Conservation (phyloP, 2,888 invertebrate genomes). For the Coenonympha arcania region DNA sequence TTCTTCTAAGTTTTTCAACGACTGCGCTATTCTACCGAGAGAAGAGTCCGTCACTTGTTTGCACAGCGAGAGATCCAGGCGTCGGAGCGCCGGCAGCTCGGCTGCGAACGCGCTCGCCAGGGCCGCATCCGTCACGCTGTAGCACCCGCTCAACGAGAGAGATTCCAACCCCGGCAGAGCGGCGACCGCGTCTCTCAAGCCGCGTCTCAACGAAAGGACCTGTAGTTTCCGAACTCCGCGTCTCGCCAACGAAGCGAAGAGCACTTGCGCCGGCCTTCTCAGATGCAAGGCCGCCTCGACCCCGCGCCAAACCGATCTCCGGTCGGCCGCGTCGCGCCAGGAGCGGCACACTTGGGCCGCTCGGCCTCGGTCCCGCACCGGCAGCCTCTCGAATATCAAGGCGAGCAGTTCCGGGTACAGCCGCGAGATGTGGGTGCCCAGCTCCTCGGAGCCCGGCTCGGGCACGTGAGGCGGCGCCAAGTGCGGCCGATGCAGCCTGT, state of each 20-base stretch:
- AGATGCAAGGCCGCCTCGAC: conserved; percentile 94
- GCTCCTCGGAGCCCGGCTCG: conserved; percentile 66
- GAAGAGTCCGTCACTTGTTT: conserved; percentile 96
- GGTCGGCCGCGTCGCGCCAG: conserved; percentile 95
- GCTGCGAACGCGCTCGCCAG: conserved; percentile 86
- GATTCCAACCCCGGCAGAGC: conserved; percentile 90
- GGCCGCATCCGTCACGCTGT: conserved; percentile 90
- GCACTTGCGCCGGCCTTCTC: conserved; percentile 84
- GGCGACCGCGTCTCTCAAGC: conserved; percentile 87
- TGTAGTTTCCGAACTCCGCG: conserved; percentile 92
- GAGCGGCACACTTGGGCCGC: conserved; percentile 91
- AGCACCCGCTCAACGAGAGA: conserved; percentile 93
- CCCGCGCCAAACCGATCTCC: conserved; percentile 94
- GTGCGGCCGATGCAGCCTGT: conserved; percentile 79
- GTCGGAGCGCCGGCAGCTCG: conserved; percentile 83
- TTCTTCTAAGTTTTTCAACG: conserved; percentile 87
- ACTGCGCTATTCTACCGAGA: conserved; percentile 87
- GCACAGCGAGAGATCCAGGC: conserved; percentile 91
- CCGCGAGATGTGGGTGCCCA: conserved; percentile 85
- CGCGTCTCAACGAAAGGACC: conserved; percentile 87
- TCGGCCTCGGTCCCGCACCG: conserved; percentile 89
- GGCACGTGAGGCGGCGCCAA: conserved; percentile 64
- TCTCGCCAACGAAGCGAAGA: conserved; percentile 88
- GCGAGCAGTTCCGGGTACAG: conserved; percentile 94
- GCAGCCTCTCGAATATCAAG: conserved; percentile 91